Evolutionary conservation across 2,888 invertebrate genomes (phyloP), one percentile per base, ranked within the genome.

Genomic region (Scelioninae gen. 2): DNA sequence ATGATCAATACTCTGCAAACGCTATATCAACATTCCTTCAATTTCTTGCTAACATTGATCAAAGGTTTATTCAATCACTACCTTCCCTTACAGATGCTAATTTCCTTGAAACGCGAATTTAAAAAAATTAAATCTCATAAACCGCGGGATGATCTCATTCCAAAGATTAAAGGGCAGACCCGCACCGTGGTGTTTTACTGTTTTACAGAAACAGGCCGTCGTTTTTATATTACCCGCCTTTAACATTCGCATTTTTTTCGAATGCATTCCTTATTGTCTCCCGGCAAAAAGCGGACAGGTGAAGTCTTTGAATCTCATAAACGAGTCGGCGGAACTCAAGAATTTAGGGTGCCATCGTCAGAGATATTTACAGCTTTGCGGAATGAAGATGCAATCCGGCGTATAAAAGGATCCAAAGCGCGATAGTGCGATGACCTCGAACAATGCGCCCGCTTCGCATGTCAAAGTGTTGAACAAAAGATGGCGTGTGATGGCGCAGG

Each of bases 381-480:
- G 33, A 55, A 50, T 31, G 48, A 39, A 68, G 45, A 52, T 13
- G 28, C 22, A 15, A 48, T 39, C 33, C 22, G 5, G 31, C 22
- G 19, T 53, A 69, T 37, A 70, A 70, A 57, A 70, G 43, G 57
- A 58, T 48, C 35, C 18, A 28, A 31, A 55, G 19, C 22, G 37
- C 50, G 65, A 65, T 65, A 45, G 71, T 13, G 65, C 71, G 60
- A 65, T 58, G 71, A 71, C 52, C 71, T 64, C 55, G 53, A 55
- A 72, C 72, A 72, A 72, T 65, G 65, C 41, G 60, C 45, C 11
- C 55, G 33, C 33, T 72, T 72, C 65, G 41, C 72, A 72, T 72
- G 65, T 72, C 72, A 72, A 72, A 72, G 53, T 60, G 72, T 55
- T 60, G 64, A 58, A 71, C 71, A 71, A 71, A 71, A 64, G 65